phyloP scores from a whole-genome alignment of 2,113 vertebrate genomes.

The zebrafish (Danio rerio) region GRCz12tu NC_133178.1:64585001-64585500 shows the following conservation, averaged over 20 bases:
- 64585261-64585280: slow-evolving; percentile 38
- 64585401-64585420: not conserved
- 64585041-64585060: no score
- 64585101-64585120: not conserved
- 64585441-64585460: slow-evolving; percentile 36
- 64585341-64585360: slow-evolving; percentile 6
- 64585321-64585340: not conserved
- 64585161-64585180: not conserved
- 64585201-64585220: not conserved
- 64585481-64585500: not conserved
- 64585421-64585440: slow-evolving; percentile 1
- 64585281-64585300: slow-evolving; percentile 6
- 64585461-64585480: slow-evolving; percentile 42
- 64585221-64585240: slow-evolving; percentile 15
- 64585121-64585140: not conserved
- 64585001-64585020: not conserved
- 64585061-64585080: not conserved
- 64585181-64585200: slow-evolving; percentile 28
- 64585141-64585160: not conserved
- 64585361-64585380: slow-evolving; percentile 2
- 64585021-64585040: no score
- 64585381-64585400: slow-evolving; percentile 5
- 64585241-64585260: slow-evolving; percentile 41
- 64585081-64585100: not conserved
- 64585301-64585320: slow-evolving; percentile 2